Evolutionary conservation across 2,888 invertebrate genomes (phyloP), one percentile per base, ranked within the genome.

Genomic region (Salpingus planirostris): DNA sequence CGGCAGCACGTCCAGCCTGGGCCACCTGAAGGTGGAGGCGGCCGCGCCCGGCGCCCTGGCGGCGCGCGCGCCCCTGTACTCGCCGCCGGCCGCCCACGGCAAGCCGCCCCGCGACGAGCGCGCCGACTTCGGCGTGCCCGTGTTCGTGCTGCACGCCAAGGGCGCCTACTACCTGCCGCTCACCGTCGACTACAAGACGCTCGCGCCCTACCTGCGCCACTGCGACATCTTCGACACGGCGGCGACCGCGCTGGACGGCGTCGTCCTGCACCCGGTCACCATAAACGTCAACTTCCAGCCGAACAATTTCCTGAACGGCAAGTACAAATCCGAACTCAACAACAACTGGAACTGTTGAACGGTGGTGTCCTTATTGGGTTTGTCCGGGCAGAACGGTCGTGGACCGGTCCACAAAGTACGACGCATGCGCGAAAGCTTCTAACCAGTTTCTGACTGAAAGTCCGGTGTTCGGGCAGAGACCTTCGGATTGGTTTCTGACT

Each of bases 121-220:
- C 36, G 50, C 49, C 15, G 64, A 64, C 10, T 68, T 75, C 43
- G 72, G 75, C 28, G 80, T 92, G 27, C 92, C 93, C 0, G 83
- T 91, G 21, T 93, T 93, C 62, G 91, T 89, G 2, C 68, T 93
- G 21, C 90, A 92, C 61, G 76, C 89, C n/a, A 78, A 81, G 42
- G 91, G 92, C 22, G 74, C 79, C 27, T 92, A 84, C 65, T 93
- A 93, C 67, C 76, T 93, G 31, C 92, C 93, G 1, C 65, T 92
- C 38, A 82, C 81, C 42, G 71, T 91, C 30, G 88, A 88, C 48
- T 78, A 80, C 51, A 72, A 80, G 28, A 69, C 80, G 21, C 60
- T 90, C 29, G 62, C 79, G 54, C 80, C 86, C 1, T 79, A 78
- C 55, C 65, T 85, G 13, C 76, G 77, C 27, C 68, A 74, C 3